Base-by-base conservation (phyloP, 1,140 invertebrate species). In the Propsilocerus akamusi region DNA sequence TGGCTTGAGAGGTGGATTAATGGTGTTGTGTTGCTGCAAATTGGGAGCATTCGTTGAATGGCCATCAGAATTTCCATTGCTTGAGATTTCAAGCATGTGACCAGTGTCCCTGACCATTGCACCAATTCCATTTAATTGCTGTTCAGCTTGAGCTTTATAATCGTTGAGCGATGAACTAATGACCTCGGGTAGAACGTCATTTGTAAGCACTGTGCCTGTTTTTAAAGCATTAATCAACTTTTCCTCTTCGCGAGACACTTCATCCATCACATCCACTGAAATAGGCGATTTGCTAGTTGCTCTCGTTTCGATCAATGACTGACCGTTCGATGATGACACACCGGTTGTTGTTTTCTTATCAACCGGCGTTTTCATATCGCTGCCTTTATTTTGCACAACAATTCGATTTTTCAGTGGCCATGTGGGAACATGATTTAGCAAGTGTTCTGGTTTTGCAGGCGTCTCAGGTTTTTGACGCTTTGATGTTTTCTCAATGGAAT, bases 211-310 rank as follows among this genome's bases (percentile, higher is more conserved):
- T 10, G 75, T 73, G 5, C 83, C 82, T 8, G 81, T 83, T 56
- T 85, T 81, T 26, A 88, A 61, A 0, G 83, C 83, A 53, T 84
- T 77, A 53, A 87, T 78, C 32, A 88, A 66, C 48, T 80, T 67
- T 59, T 87, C 83, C 59, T 88, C 85, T 59, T 86, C 84, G 1
- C 80, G 69, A 1, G 81, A 80, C 3, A 86, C 80, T 58, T 81
- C 77, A 52, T 78, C 71, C 50, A 74, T 54, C 5, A 70, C 51
- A 26, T 68, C 70, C 3, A 54, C n/a, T n/a, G n/a, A n/a, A n/a
- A n/a, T n/a, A n/a, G n/a, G 51, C 23, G 49, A 50, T 17, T 58
- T 59, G 4, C 61, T 58, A n/a, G 56, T 58, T 48, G 17, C 24
- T 1, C 10, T 52, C 48, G 30, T 26, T 55, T 63, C 52, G 49